A percentile compares a stretch with the other conserved stretches of the same genome.
Conservation (phyloP, 2,113 vertebrate species). For the Notarius quadriscutis region DNA sequence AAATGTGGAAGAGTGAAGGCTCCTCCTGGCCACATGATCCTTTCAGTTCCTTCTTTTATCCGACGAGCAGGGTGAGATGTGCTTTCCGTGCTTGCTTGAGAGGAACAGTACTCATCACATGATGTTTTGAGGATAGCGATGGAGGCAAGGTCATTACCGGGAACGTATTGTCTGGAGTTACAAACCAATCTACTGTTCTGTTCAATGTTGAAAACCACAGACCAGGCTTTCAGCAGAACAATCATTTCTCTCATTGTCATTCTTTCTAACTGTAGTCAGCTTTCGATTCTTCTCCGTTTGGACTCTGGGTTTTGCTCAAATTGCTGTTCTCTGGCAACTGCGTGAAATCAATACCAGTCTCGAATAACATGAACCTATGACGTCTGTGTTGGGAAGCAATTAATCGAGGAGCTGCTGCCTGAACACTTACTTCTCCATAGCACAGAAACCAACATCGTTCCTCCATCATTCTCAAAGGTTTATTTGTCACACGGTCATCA, state of each 20-base stretch:
- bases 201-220: constrained; percentile 16
- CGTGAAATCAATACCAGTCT: constrained; percentile 55
- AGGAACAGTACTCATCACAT: constrained; percentile 50
- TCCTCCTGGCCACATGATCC: constrained; percentile 20
- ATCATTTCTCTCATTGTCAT: constrained; percentile 19
- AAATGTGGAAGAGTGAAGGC: constrained; percentile 16
- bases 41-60: constrained; percentile 40
- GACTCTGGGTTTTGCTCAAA: constrained; percentile 22
- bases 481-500: background rate
- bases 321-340: constrained; percentile 9
- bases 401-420: constrained; percentile 4
- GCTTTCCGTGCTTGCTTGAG: constrained; percentile 44
- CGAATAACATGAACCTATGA: constrained; percentile 58
- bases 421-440: background rate
- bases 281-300: constrained; percentile 13
- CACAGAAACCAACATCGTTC: background rate
- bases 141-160: constrained; percentile 27
- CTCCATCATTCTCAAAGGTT: background rate
- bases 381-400: constrained; percentile 23
- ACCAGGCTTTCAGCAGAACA: constrained; percentile 16
- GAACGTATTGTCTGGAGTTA: constrained; percentile 27
- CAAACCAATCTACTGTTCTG: constrained; percentile 29
- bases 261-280: constrained; percentile 30
- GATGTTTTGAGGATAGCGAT: constrained; percentile 44
- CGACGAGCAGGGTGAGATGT: constrained; percentile 21